These are phyloP conservation scores for Palythoa heliodiscus DNA, from an alignment of 92 coral and sea anemone genomes.

Conservation along the genomic window DNA sequence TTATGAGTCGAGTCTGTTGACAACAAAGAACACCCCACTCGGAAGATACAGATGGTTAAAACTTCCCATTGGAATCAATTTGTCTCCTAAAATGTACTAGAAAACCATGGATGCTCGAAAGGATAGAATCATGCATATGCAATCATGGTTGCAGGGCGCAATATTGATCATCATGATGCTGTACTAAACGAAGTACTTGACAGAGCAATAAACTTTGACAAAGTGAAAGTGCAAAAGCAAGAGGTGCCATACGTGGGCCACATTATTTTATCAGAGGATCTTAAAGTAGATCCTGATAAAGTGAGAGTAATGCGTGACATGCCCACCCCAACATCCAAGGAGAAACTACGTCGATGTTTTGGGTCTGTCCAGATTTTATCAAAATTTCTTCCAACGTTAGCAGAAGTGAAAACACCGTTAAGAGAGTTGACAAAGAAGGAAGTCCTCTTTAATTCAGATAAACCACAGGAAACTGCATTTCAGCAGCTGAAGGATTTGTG, in stretches of 20 bases:
- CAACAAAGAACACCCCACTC: no score
- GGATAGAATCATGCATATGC: conserved; percentile 39
- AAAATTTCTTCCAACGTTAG: not conserved
- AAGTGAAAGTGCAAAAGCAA: conserved; percentile 52
- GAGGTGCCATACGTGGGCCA: conserved; percentile 62
- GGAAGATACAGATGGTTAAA: conserved; percentile 50
- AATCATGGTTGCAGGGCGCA: conserved; percentile 51
- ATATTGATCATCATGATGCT: conserved; percentile 52
- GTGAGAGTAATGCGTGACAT: conserved; percentile 58
- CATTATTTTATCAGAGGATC: conserved; percentile 54
- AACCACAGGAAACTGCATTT: no score
- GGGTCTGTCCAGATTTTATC: conserved; percentile 49
- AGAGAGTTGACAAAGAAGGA: no score
- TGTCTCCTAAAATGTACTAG: conserved; percentile 53
- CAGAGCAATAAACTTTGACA: conserved; percentile 62
- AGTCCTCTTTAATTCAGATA: no score
- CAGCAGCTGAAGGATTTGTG: no score
- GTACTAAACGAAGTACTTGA: conserved; percentile 56
- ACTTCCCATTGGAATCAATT: conserved; percentile 57
- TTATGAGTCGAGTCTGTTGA: conserved; percentile 59
- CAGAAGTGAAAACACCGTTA: no score
- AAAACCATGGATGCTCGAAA: conserved; percentile 52
- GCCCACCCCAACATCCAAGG: conserved; percentile 44
- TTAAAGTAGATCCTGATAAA: conserved; percentile 61
- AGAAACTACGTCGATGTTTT: conserved; percentile 21